phyloP scores from a whole-genome alignment of 2,797 vertebrate genomes.

The Caiman crocodilus region DNA sequence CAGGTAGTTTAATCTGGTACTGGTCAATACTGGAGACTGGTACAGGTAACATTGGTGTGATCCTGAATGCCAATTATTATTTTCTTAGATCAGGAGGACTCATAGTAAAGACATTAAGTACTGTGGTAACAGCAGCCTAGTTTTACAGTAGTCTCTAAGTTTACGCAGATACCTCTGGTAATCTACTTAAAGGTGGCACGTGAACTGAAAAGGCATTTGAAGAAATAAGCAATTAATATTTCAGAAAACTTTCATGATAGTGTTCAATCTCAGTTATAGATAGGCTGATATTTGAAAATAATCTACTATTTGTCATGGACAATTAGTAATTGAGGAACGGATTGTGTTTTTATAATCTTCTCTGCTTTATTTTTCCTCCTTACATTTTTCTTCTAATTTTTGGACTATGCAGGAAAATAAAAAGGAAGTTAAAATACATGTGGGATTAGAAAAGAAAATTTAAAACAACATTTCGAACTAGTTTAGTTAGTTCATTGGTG shows the following conservation, averaged over 20 bases:
- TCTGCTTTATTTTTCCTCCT: conserved; percentile 58
- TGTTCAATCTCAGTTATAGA: not conserved
- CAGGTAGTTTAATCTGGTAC: not conserved
- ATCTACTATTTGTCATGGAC: not conserved
- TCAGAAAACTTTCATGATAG: not conserved
- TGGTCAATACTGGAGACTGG: not conserved
- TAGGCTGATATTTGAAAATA: not conserved
- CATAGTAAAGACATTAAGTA: not conserved
- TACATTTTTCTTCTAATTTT: conserved; percentile 59
- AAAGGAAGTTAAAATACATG: conserved; percentile 52
- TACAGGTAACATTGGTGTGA: not conserved
- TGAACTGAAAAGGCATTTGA: not conserved
- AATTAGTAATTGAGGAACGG: conserved; percentile 16
- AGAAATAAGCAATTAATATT: not conserved
- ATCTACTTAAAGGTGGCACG: not conserved
- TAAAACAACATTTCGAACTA: conserved; percentile 56
- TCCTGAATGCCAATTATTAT: not conserved
- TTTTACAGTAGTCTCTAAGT: not conserved
- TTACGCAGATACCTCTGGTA: not conserved
- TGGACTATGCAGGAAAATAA: conserved; percentile 58
- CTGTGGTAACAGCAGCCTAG: not conserved
- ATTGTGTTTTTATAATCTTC: conserved; percentile 27
- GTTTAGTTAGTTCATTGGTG: conserved; percentile 53
- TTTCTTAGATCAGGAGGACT: not conserved
- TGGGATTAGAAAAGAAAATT: conserved; percentile 68